A percentile compares a stretch with the other conserved stretches of the same genome.
These are phyloP conservation scores for Lycophotia porphyrea DNA, from an alignment of 2,888 invertebrate genomes.

Conservation along the genomic window DNA sequence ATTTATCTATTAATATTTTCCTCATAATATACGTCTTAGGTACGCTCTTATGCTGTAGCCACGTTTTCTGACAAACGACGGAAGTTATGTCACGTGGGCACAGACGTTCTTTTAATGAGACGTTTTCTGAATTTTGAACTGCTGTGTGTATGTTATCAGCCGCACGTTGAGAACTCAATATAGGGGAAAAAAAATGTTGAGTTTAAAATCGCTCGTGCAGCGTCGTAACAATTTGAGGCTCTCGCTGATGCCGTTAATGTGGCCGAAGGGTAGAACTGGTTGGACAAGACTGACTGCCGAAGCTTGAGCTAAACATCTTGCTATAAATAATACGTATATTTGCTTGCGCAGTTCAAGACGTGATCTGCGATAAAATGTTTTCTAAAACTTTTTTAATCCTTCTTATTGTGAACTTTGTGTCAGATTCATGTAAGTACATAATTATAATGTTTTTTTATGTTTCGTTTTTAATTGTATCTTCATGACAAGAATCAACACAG, in stretches of 20 bases:
- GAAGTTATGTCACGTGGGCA: not conserved
- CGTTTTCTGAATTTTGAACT: not conserved
- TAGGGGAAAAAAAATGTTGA: not conserved
- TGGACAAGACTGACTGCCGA: conserved; percentile 3
- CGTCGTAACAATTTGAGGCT: not conserved
- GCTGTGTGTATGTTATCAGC: not conserved
- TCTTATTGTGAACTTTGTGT: conserved; percentile 41
- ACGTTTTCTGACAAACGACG: not conserved
- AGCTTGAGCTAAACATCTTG: not conserved
- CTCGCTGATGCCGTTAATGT: conserved; percentile 2
- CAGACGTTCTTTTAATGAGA: not conserved
- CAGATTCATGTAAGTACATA: conserved; percentile 52
- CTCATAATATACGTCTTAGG: not conserved
- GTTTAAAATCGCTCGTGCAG: not conserved
- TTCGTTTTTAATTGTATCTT: not conserved
- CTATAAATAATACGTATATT: not conserved
- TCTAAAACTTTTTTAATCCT: conserved; percentile 42
- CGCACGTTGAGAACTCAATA: not conserved
- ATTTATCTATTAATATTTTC: not conserved
- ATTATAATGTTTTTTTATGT: not conserved
- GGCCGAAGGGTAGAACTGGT: conserved; percentile 16
- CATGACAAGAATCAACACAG: not conserved
- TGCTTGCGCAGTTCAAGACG: not conserved
- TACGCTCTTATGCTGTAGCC: not conserved
- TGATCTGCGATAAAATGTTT: conserved; percentile 32